Percentiles rank a stretch among this genome's conserved stretches.
Evolutionary conservation across 2,797 vertebrate genomes (phyloP).

Genomic region (Leontocebus nigricollis): DNA sequence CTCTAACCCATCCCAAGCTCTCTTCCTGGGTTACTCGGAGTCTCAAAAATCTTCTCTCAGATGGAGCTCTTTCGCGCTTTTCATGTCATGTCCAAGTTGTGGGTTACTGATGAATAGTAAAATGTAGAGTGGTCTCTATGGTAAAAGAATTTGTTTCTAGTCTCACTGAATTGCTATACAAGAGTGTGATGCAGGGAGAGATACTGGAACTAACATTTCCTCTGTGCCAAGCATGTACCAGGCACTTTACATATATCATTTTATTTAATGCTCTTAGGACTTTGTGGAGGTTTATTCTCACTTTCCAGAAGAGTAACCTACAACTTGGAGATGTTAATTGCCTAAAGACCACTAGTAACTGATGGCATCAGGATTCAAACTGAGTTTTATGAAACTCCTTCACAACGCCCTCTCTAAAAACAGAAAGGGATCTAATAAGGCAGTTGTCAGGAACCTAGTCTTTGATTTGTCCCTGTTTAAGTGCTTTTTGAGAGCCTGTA

Average conservation of each 20-base stretch:
- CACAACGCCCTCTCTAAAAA: background rate
- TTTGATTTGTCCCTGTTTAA: background rate
- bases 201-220: background rate
- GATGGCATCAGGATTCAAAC: background rate
- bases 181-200: background rate
- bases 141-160: background rate
- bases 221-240: background rate
- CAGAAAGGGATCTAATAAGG: background rate
- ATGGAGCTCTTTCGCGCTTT: background rate
- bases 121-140: background rate
- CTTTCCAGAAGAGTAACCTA: background rate
- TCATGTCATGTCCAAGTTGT: background rate
- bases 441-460: background rate
- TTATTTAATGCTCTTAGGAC: background rate
- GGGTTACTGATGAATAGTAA: background rate
- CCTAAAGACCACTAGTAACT: background rate
- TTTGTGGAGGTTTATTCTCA: background rate
- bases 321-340: background rate
- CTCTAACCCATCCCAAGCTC: background rate
- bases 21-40: background rate
- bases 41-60: background rate
- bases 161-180: background rate
- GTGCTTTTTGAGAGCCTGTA: background rate
- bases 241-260: background rate
- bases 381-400: background rate